Conservation (phyloP, 2,888 invertebrate species). For the Folsomia candida region DNA sequence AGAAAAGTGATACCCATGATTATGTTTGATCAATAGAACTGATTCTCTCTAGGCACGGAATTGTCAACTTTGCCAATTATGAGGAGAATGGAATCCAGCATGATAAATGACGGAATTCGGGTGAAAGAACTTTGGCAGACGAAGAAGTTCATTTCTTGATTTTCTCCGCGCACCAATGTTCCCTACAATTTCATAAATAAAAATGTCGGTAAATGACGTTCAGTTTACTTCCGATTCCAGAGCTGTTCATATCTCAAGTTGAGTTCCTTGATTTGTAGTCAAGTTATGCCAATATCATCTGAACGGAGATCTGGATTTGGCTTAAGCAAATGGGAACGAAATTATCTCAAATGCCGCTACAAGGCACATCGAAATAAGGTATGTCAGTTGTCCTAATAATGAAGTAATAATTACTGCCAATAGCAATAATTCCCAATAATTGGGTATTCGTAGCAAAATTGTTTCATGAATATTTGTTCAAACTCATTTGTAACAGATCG, state of each 20-base stretch:
- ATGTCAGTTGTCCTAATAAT: neutral
- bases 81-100: neutral
- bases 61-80: neutral
- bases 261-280: neutral
- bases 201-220: neutral
- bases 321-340: slow-evolving; percentile 47
- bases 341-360: slow-evolving; percentile 46
- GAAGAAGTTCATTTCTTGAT: neutral
- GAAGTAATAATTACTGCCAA: neutral
- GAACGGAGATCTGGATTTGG: slow-evolving; percentile 41
- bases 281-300: slow-evolving; percentile 44
- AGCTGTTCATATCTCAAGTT: neutral
- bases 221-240: neutral
- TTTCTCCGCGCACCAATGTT: neutral
- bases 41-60: neutral
- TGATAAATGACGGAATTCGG: neutral
- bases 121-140: neutral
- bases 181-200: neutral
- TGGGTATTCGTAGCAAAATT: no score
- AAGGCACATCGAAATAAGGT: slow-evolving; percentile 47
- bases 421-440: neutral
- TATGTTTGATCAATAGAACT: neutral
- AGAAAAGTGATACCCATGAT: neutral
- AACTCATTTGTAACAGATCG: slow-evolving; percentile 35
- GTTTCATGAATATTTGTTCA: slow-evolving; percentile 7